phyloP scores from a whole-genome alignment of 1,140 invertebrate species.

The Thrips palmi region DNA sequence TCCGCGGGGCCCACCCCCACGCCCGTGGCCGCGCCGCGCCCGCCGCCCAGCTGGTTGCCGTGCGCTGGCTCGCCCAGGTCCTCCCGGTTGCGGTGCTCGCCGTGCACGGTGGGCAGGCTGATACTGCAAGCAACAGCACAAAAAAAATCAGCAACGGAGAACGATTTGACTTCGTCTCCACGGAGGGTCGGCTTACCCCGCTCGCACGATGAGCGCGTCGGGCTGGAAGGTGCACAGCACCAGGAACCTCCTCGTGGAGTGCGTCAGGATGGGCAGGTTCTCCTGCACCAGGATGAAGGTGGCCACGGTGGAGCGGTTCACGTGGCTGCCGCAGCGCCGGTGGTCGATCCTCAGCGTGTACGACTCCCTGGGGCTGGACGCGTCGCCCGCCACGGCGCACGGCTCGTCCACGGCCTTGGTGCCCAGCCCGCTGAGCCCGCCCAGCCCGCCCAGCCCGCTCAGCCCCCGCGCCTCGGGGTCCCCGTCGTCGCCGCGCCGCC shows the following conservation, averaged over 20 bases:
- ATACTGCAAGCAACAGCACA: too few relatives aligned
- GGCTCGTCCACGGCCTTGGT: too few relatives aligned
- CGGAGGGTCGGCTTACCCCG: conserved; percentile 33
- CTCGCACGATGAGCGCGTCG: conserved; percentile 55
- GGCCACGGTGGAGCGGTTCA: conserved; percentile 47
- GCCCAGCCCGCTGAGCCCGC: neutral
- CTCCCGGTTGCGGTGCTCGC: too few relatives aligned
- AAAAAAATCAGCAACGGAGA: neutral
- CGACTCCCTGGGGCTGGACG: conserved; percentile 38
- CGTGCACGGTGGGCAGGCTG: too few relatives aligned
- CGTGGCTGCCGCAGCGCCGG: conserved; percentile 49
- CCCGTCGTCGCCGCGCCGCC: conserved; percentile 37
- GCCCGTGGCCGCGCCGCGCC: too few relatives aligned
- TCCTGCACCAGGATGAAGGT: conserved; percentile 66
- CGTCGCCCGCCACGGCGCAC: conserved; percentile 24
- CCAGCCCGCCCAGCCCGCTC: too few relatives aligned
- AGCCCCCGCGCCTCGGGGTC: conserved; percentile 28
- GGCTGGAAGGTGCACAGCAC: conserved; percentile 62
- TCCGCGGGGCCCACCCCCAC: too few relatives aligned
- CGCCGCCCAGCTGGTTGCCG: too few relatives aligned
- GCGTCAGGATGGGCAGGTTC: conserved; percentile 58
- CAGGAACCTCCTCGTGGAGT: conserved; percentile 56
- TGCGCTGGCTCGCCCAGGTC: too few relatives aligned
- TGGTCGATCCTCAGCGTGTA: conserved; percentile 57
- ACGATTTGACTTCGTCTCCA: too few relatives aligned